Evolutionary conservation across 2,888 invertebrate species (phyloP).

Genomic region (Parasteatoda lunata): DNA sequence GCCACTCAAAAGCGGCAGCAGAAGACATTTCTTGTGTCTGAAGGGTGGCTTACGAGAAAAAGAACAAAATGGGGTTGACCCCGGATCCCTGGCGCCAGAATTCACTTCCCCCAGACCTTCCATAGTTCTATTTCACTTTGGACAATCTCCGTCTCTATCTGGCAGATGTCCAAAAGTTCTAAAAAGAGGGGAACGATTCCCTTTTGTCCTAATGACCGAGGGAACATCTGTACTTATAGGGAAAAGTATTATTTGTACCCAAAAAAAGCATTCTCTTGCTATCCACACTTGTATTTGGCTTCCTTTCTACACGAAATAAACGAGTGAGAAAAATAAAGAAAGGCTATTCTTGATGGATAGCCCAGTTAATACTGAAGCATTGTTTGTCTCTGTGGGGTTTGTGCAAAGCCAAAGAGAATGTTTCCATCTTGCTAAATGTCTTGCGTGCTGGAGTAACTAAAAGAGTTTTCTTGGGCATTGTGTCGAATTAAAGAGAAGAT

Average conservation of each 20-base stretch:
- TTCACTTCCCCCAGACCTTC: constrained; percentile 1
- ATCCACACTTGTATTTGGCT: constrained; percentile 13
- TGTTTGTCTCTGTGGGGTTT: neutral
- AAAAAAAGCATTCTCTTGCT: constrained; percentile 14
- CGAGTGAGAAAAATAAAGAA: neutral
- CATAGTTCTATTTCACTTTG: constrained; percentile 40
- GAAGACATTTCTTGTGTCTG: constrained; percentile 9
- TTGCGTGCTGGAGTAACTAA: neutral
- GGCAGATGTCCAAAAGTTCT: constrained; percentile 58
- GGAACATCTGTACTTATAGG: constrained; percentile 63
- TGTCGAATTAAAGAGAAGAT: neutral
- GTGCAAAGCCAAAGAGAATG: neutral
- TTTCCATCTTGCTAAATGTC: constrained; percentile 1
- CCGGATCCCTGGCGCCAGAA: constrained; percentile 53
- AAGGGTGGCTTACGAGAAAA: constrained; percentile 18
- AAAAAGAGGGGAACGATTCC: constrained; percentile 35
- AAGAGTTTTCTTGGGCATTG: neutral
- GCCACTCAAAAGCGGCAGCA: neutral
- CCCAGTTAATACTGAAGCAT: constrained; percentile 38
- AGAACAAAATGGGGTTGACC: constrained; percentile 43
- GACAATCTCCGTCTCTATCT: constrained; percentile 41
- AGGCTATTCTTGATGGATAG: constrained; percentile 33
- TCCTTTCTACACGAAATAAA: neutral
- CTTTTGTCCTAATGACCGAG: constrained; percentile 62
- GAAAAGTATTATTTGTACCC: constrained; percentile 52